phyloP scores from a whole-genome alignment of 2,888 invertebrate genomes.

The Frankliniella intonsa region DNA sequence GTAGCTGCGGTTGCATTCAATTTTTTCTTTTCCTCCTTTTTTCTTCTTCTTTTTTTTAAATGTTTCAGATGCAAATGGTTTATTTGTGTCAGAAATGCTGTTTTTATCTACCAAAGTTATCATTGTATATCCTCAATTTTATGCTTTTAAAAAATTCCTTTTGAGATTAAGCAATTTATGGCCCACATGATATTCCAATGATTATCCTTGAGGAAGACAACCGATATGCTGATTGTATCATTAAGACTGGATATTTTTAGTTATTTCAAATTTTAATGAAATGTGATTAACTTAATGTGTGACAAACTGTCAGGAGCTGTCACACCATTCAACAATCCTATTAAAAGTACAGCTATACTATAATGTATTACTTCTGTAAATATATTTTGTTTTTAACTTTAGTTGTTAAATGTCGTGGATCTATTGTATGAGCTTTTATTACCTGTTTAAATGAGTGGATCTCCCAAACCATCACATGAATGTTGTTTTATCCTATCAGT shows the following conservation, averaged over 20 bases:
- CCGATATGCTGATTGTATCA: constrained; percentile 33
- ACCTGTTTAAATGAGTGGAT: constrained; percentile 41
- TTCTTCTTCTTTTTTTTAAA: no score
- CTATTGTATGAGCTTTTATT: constrained; percentile 41
- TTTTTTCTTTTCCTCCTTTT: background rate
- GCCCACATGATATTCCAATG: constrained; percentile 5
- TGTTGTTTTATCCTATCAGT: constrained; percentile 42
- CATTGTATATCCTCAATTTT: constrained; percentile 18
- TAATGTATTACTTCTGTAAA: constrained; percentile 28
- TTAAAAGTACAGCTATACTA: constrained; percentile 16
- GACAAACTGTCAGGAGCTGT: constrained; percentile 38
- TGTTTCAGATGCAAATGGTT: no score
- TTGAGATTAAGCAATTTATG: constrained; percentile 3
- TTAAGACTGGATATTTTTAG: constrained; percentile 40
- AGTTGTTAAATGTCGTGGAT: constrained; percentile 41
- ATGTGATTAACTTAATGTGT: constrained; percentile 38
- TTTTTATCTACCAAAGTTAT: constrained; percentile 25
- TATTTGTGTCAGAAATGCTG: background rate
- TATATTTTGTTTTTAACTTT: constrained; percentile 34
- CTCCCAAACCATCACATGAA: constrained; percentile 39
- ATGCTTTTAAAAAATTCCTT: constrained; percentile 10
- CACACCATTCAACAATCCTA: constrained; percentile 35
- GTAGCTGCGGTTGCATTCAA: background rate
- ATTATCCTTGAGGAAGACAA: constrained; percentile 1
- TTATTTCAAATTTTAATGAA: constrained; percentile 29